A percentile compares a stretch with the other conserved stretches of the same genome.
phyloP scores from a whole-genome alignment of 2,888 invertebrate species.

The Mythimna impura region DNA sequence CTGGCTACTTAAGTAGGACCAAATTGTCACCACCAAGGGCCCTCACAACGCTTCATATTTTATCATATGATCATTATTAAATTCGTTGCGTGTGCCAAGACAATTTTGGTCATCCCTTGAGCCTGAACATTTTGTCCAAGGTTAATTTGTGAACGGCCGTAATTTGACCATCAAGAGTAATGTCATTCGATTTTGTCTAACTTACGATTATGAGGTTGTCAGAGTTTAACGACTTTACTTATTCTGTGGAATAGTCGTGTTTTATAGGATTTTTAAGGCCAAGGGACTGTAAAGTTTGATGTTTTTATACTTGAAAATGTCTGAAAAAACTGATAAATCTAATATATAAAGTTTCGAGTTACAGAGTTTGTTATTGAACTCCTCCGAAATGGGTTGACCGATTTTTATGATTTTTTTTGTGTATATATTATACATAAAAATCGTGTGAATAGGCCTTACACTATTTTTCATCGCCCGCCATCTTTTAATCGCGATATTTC shows the following conservation, averaged over 20 bases:
- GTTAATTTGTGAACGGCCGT: slow-evolving; percentile 41
- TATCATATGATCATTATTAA: slow-evolving; percentile 49
- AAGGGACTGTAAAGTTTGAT: neutral
- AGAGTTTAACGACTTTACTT: slow-evolving; percentile 30
- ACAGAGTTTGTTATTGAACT: too few relatives aligned
- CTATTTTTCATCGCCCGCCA: too few relatives aligned
- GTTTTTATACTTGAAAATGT: neutral
- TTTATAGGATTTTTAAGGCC: slow-evolving; percentile 4
- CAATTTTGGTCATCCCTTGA: slow-evolving; percentile 52
- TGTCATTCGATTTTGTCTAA: slow-evolving; percentile 47
- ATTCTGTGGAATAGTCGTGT: slow-evolving; percentile 6
- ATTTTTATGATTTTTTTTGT: too few relatives aligned
- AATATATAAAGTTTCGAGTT: too few relatives aligned
- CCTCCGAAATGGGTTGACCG: too few relatives aligned
- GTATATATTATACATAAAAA: too few relatives aligned
- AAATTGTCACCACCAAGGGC: slow-evolving; percentile 49
- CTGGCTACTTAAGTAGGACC: slow-evolving; percentile 22
- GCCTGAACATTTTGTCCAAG: slow-evolving; percentile 46
- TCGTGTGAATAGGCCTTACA: too few relatives aligned
- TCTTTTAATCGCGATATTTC: too few relatives aligned
- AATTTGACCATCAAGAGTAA: slow-evolving; percentile 31
- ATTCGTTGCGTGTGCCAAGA: slow-evolving; percentile 55
- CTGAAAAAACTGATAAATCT: neutral
- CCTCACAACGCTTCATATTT: slow-evolving; percentile 44
- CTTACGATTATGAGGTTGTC: slow-evolving; percentile 34